Conservation (phyloP, 2,888 invertebrate species). For the Ischnus inquisitorius region DNA sequence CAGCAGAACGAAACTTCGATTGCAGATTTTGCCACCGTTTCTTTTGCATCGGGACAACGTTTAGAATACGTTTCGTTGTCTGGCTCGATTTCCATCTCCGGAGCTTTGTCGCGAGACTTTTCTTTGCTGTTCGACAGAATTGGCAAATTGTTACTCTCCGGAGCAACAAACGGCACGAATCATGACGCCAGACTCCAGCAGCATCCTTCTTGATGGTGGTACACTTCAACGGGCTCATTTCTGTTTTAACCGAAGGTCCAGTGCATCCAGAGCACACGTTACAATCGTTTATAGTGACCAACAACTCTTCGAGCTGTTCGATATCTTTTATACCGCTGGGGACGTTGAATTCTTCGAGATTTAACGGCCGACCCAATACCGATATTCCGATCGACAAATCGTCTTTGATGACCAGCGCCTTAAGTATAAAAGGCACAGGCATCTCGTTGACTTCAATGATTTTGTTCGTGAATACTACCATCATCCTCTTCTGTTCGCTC, state of each 20-base stretch:
- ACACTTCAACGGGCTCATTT: neutral
- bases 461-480: neutral
- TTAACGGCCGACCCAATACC: conserved; percentile 17
- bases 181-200: conserved; percentile 45
- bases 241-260: neutral
- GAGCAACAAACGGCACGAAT: conserved; percentile 35
- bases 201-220: conserved; percentile 27
- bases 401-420: conserved; percentile 35
- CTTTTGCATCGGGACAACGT: conserved; percentile 7
- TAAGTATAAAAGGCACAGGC: conserved; percentile 5
- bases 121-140: conserved; percentile 9
- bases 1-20: conserved; percentile 6
- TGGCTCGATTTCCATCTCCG: conserved; percentile 8
- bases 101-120: conserved; percentile 17
- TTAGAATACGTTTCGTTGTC: neutral
- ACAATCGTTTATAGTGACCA: conserved; percentile 2
- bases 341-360: neutral
- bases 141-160: neutral
- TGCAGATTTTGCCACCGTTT: neutral
- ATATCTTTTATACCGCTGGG: neutral
- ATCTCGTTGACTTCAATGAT: neutral
- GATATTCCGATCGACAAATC: conserved; percentile 41
- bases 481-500: conserved; percentile 4
- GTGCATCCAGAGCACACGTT: conserved; percentile 42
- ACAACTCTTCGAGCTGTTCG: neutral